Evolutionary conservation across 2,888 invertebrate genomes (phyloP), one percentile per base, ranked within the genome.

Genomic region (Notocelia uddmanniana): DNA sequence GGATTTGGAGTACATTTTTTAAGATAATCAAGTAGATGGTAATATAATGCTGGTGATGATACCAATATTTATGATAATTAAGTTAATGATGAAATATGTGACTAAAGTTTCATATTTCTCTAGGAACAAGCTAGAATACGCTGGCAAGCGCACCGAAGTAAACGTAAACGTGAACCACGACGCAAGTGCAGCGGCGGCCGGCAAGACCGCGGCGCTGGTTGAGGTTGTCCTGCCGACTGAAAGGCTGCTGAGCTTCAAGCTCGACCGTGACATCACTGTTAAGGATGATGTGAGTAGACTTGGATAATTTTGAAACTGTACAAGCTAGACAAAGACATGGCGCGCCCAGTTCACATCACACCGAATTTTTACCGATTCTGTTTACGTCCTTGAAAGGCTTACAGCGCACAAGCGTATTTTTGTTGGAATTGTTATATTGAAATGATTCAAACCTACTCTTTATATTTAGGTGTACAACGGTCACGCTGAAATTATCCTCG

Each of bases 91-190:
- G 15, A 26, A 26, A 3, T 3, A 5, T 8, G 41, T 45, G n/a
- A 45, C 45, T 19, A 50, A 19, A 50, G 21, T 19, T 48, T 15
- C 54, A n/a, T 67, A 59, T 1, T 69, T 63, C 21, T 19, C 50
- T 69, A 95, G 94, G 82, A 94, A 94, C 83, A 91, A 91, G 50
- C 74, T 95, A 15, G 86, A 86, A 19, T 89, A 94, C 76, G 83
- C 80, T 5, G 92, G 89, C 54, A 89, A 94, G 78, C 89, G 85
- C 69, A 85, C 89, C 0, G 92, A 93, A 72, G 52, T 93, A 11
- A 90, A 91, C 75, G 66, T 92, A 0, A 83, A 83, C 54, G 63
- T 92, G 0, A 83, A 83, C 60, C 79, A 84, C 19, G 86, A 87
- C 2, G 89, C 89, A 8, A 78, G 76, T 0, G 59, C 81, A 18